Conservation (phyloP, 2,888 invertebrate genomes). For the Nysson spinosus region DNA sequence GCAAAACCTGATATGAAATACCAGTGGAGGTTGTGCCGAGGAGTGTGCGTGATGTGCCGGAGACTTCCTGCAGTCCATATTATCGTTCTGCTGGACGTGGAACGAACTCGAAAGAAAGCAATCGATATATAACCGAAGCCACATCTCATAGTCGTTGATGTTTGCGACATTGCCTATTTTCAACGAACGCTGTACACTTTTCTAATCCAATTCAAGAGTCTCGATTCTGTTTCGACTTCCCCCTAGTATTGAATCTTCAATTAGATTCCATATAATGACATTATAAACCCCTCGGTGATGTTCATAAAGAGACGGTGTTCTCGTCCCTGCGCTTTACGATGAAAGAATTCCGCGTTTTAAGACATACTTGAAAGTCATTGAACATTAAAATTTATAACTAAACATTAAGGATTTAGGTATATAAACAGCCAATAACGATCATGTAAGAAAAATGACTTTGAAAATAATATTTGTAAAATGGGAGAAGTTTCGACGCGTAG, state of each 20-base stretch:
- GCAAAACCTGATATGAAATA: constrained; percentile 53
- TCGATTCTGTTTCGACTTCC: constrained; percentile 2
- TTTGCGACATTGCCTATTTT: constrained; percentile 35
- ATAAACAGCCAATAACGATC: too few relatives aligned
- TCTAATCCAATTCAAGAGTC: constrained; percentile 28
- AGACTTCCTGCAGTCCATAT: constrained; percentile 56
- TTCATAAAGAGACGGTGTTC: too few relatives aligned
- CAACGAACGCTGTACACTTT: constrained; percentile 29
- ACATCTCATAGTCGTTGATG: constrained; percentile 26
- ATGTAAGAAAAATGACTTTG: too few relatives aligned
- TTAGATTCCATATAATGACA: too few relatives aligned
- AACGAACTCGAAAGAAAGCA: constrained; percentile 47
- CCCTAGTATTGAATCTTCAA: not conserved
- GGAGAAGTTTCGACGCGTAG: too few relatives aligned
- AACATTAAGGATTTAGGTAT: too few relatives aligned
- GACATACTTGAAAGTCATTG: too few relatives aligned
- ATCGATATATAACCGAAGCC: constrained; percentile 39
- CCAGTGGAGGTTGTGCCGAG: constrained; percentile 30
- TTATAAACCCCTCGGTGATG: too few relatives aligned
- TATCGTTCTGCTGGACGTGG: constrained; percentile 49
- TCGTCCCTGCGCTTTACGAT: too few relatives aligned
- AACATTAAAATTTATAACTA: too few relatives aligned
- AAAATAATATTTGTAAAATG: too few relatives aligned
- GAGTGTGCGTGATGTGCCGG: constrained; percentile 22
- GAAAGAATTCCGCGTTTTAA: too few relatives aligned